Base-by-base conservation (phyloP, 2,113 vertebrate species). In the Morone chrysops region DNA sequence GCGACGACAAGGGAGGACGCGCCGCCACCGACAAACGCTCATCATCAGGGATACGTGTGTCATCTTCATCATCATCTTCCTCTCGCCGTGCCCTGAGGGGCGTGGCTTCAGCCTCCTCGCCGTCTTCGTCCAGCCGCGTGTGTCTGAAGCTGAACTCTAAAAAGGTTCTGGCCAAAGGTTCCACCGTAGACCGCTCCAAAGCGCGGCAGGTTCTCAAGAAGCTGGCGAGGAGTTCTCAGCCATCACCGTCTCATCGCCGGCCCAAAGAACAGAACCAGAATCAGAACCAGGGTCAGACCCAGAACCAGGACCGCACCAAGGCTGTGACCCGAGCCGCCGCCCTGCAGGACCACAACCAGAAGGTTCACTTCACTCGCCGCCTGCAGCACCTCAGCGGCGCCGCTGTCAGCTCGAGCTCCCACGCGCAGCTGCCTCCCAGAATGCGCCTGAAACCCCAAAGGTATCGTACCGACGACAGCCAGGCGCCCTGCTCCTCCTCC, bases 371-470 rank as follows among this genome's bases (percentile, higher is more conserved):
- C 93, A 98, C 98, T 0, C 96, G 97, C 25, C 97, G 97, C 18
- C 98, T 31, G 31, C 31, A 98, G 94, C 98, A 96, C 85, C 96
- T 96, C 85, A 96, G 96, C 91, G 95, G 72, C 9, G 3, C 81
- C 1, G 1, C 76, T 0, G 8, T 68, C 40, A 94, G 95, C 95
- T 94, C 90, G 51, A 83, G 50, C 82, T 25, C 56, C 40, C 90
- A 82, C 75, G 65, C 85, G 2, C 75, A 90, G 2, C 96, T 97
- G 13, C 97, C 99, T 6, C 98, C 98, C 8, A 96, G 98, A 90
- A 96, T 99, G 91, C 97, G 98, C 20, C 96, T 99, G 79, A 99
- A 99, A 94, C 98, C 98, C 22, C 98, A 99, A 93, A 96, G 98
- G 94, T 99, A 99, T 75, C 96, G 98, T 89, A 99, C 99, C 17